Conservation (phyloP, 2,888 invertebrate genomes). For the Pammene fasciana region DNA sequence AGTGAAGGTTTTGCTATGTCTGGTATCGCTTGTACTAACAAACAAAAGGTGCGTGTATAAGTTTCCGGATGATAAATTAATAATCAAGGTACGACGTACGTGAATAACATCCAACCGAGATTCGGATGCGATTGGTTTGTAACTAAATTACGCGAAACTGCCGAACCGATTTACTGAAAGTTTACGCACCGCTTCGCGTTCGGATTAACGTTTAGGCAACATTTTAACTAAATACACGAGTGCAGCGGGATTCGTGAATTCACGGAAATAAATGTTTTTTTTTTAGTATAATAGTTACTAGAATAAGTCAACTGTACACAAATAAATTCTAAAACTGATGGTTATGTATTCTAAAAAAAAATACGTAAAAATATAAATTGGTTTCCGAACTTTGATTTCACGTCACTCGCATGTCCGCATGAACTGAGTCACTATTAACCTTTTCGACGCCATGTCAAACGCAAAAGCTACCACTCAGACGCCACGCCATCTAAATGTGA, state of each 20-base stretch:
- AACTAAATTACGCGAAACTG: conserved; percentile 35
- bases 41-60: not conserved
- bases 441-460: too few species aligned
- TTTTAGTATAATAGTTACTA: not conserved
- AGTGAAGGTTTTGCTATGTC: too few species aligned
- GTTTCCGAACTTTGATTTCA: not conserved
- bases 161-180: conserved; percentile 26
- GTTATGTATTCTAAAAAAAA: not conserved
- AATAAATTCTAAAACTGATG: not conserved
- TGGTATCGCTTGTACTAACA: too few species aligned
- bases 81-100: not conserved
- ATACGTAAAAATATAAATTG: not conserved
- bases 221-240: conserved; percentile 19
- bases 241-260: not conserved
- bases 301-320: not conserved
- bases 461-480: too few species aligned
- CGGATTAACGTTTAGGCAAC: conserved; percentile 33
- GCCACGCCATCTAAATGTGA: too few species aligned
- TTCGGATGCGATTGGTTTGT: conserved; percentile 23
- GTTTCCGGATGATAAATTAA: not conserved
- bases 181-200: conserved; percentile 33
- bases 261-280: not conserved
- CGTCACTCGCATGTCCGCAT: not conserved
- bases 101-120: conserved; percentile 10
- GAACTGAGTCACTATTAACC: not conserved